phyloP scores from a whole-genome alignment of 2,113 vertebrate species.

The Mustela nigripes region DNA sequence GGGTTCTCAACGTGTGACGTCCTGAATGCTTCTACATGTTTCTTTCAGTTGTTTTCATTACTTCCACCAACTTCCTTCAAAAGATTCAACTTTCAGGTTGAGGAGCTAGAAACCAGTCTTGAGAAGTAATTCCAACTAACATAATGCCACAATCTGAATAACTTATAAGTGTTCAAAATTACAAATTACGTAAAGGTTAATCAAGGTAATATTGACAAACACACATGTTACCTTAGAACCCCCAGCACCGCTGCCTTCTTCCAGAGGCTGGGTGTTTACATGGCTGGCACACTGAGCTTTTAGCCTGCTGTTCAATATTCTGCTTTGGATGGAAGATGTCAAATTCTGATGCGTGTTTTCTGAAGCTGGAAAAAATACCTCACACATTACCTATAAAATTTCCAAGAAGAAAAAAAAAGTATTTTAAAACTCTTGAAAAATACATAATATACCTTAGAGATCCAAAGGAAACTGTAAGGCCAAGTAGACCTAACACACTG shows the following conservation, averaged over 20 bases:
- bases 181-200: background rate
- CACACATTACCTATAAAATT: slow-evolving; percentile 91
- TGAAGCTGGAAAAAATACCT: slow-evolving; percentile 95
- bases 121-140: background rate
- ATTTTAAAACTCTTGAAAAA: background rate
- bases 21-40: background rate
- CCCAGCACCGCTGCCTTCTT: slow-evolving; percentile 83
- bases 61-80: background rate
- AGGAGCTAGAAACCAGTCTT: background rate
- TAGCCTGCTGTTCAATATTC: slow-evolving; percentile 86
- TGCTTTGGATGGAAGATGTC: slow-evolving; percentile 88
- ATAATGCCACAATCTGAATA: background rate
- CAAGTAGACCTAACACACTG: background rate
- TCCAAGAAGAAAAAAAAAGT: slow-evolving; percentile 53
- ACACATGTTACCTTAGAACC: slow-evolving; percentile 89
- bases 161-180: background rate
- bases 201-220: background rate
- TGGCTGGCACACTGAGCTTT: slow-evolving; percentile 90
- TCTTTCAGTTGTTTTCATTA: background rate
- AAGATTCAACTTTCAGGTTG: background rate
- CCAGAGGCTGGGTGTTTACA: slow-evolving; percentile 83
- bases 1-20: background rate
- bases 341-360: slow-evolving; percentile 90
- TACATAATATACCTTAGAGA: background rate
- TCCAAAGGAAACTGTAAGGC: background rate